phyloP scores from a whole-genome alignment of 2,113 vertebrate genomes.

The Cygnus atratus region DNA sequence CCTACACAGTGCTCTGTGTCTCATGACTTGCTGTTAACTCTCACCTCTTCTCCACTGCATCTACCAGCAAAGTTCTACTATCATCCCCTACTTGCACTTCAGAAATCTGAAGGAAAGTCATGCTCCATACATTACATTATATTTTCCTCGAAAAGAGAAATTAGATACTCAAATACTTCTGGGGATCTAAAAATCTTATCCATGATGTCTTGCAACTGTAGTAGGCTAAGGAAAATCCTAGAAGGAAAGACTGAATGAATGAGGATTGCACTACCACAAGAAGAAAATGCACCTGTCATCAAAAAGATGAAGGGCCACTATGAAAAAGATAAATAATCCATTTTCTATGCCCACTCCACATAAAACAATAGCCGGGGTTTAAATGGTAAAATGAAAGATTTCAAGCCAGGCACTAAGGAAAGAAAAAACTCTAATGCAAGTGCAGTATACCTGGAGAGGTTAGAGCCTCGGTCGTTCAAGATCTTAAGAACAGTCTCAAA shows the following conservation, averaged over 20 bases:
- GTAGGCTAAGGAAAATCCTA: background rate
- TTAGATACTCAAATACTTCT: background rate
- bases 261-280: background rate
- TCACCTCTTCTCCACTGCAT: background rate
- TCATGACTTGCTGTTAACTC: conserved; percentile 38
- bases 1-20: conserved; percentile 21
- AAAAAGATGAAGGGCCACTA: background rate
- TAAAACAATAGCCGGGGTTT: background rate
- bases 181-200: background rate
- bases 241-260: background rate
- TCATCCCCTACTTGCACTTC: background rate
- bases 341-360: background rate
- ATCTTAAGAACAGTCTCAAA: background rate
- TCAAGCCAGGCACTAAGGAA: background rate
- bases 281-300: background rate
- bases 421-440: background rate
- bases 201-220: background rate
- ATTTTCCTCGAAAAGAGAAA: background rate
- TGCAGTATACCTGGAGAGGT: background rate
- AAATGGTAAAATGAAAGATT: background rate
- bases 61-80: background rate
- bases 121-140: background rate
- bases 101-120: background rate
- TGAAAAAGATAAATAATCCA: background rate
- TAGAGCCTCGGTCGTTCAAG: background rate